phyloP scores from a whole-genome alignment of 2,113 vertebrate species.

The Cyphomyrus discorhynchus region DNA sequence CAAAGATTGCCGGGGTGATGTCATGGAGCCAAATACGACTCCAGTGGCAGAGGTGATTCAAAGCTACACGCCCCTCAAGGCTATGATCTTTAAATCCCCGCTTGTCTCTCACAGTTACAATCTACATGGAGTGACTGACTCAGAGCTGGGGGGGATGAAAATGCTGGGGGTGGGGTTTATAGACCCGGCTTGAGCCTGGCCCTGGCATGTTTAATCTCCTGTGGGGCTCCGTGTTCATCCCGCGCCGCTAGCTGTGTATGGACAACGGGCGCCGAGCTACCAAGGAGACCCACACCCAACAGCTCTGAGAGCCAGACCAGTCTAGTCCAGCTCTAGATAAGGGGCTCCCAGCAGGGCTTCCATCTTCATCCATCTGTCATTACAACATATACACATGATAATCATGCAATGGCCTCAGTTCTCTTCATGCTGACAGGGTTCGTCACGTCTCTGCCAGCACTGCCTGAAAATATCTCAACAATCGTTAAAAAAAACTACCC shows the following conservation, averaged over 20 bases:
- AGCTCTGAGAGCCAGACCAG: neutral
- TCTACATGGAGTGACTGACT: neutral
- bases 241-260: neutral
- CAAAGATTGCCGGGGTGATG: neutral
- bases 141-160: neutral
- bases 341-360: neutral
- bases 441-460: neutral
- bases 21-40: neutral
- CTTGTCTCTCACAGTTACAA: neutral
- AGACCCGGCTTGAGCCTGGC: neutral
- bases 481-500: neutral
- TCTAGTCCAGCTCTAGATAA: neutral
- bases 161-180: neutral
- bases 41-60: neutral
- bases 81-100: neutral
- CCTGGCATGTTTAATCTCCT: neutral
- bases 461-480: neutral
- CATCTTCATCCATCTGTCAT: neutral
- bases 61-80: neutral
- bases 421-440: neutral
- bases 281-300: neutral
- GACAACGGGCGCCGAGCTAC: neutral
- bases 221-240: neutral
- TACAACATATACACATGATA: neutral
- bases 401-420: neutral